Base-by-base conservation (phyloP, 2,888 invertebrate genomes). In the Leucophenga maculata region DNA sequence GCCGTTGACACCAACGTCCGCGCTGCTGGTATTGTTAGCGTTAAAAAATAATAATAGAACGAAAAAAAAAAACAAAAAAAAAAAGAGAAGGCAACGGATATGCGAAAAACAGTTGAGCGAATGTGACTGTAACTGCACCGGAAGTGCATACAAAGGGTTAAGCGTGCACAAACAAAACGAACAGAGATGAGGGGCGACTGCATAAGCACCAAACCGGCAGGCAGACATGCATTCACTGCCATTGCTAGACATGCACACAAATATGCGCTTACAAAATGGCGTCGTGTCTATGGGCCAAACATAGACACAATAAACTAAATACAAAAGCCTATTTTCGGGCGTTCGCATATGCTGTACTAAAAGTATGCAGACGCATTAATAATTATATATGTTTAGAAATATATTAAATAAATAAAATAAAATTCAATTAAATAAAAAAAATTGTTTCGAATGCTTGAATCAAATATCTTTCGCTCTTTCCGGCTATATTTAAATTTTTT, bases 131-230 rank as follows among this genome's bases (percentile, higher is more conserved):
- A 72, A 74, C 80, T 64, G 48, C 62, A 64, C 18, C 80, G 84
- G 82, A 80, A 82, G 74, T 82, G 84, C 80, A 83, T 80, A 75
- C 79, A 78, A 80, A 79, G 78, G 77, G 82, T 78, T 80, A 83
- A 75, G 82, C 79, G 16, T 26, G 50, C 65, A 48, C 31, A 18
- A 14, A 57, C 71, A 79, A 18, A 16, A 14, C 20, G 11, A 60
- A 44, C 11, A 60, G 44, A 32, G 22, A 55, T 6, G 16, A 6
- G 13, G n/a, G 32, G 14, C 6, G 57, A 14, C 22, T 31, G 59
- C 22, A 14, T n/a, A 57, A n/a, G 31, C 31, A 57, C 18, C 14
- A 57, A 31, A 57, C 8, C 26, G 2, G 31, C 9, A 52, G 52
- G 4, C 18, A 54, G 54, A 18, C 54, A 16, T 4, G 20, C 54